These are phyloP conservation scores for Phalangium opilio DNA, from an alignment of 2,888 invertebrate genomes.

Conservation along the genomic window DNA sequence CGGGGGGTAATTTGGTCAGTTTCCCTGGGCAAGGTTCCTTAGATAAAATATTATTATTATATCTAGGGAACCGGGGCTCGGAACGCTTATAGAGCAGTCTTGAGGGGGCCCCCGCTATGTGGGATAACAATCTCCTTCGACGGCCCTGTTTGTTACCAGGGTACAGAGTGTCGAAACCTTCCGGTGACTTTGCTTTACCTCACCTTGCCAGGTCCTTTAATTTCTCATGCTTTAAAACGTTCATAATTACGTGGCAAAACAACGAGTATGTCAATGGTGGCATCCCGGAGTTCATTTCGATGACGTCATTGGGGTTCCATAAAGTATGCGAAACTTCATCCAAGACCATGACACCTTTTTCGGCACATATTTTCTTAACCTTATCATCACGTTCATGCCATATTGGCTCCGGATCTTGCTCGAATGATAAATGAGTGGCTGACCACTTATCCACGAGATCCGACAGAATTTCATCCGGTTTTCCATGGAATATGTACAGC, in stretches of 20 bases:
- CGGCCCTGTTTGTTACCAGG: no score
- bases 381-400: slow-evolving; percentile 46
- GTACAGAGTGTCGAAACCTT: no score
- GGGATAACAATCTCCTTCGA: no score
- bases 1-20: no score
- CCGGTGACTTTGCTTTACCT: no score
- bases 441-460: slow-evolving; percentile 44
- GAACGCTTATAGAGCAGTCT: no score
- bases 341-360: slow-evolving; percentile 39
- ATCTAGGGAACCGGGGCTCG: no score
- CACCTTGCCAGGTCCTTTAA: no score
- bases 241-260: slow-evolving; percentile 32
- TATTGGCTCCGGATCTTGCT: slow-evolving; percentile 52
- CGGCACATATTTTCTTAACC: slow-evolving; percentile 41
- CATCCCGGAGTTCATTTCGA: slow-evolving; percentile 49
- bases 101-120: no score
- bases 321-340: slow-evolving; percentile 49
- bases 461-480: slow-evolving; percentile 41
- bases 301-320: slow-evolving; percentile 49
- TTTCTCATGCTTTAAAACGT: background rate
- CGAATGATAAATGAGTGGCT: slow-evolving; percentile 32
- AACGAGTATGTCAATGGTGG: slow-evolving; percentile 55
- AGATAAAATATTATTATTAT: no score
- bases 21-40: no score
- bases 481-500: slow-evolving; percentile 45